Conservation (phyloP, 2,797 vertebrate species). For the Scyliorhinus canicula region DNA sequence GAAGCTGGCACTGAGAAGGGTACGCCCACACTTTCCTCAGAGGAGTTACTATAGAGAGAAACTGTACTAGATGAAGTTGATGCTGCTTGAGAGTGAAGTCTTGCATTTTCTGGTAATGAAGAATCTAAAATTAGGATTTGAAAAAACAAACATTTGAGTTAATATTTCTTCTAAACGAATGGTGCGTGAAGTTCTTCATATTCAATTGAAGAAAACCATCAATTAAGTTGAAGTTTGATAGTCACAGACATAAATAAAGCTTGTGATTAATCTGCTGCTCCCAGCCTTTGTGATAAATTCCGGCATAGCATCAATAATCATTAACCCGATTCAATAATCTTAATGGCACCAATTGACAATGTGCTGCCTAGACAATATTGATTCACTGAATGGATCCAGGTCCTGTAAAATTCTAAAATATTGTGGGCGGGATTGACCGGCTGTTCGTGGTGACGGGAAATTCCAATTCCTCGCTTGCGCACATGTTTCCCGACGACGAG, state of each 20-base stretch:
- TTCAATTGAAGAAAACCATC: background rate
- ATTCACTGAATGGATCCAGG: background rate
- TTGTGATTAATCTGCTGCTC: background rate
- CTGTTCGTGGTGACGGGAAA: no score
- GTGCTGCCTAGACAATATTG: background rate
- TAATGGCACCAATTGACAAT: background rate
- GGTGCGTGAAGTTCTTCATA: background rate
- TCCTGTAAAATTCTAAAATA: constrained; percentile 14
- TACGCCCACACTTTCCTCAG: constrained; percentile 64
- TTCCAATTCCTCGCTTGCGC: no score
- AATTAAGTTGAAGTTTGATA: background rate
- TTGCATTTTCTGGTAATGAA: constrained; percentile 56
- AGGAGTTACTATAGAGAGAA: constrained; percentile 66
- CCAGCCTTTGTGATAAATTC: background rate
- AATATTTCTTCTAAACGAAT: background rate
- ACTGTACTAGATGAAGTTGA: constrained; percentile 71
- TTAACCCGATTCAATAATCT: background rate
- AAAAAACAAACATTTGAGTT: background rate
- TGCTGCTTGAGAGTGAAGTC: constrained; percentile 56
- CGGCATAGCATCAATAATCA: background rate
- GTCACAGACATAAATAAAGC: background rate
- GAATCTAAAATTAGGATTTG: constrained; percentile 1
- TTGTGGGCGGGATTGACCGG: no score
- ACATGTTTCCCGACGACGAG: no score
- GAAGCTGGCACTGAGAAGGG: constrained; percentile 66